A percentile compares a stretch with the other conserved stretches of the same genome.
Conservation (phyloP, 2,113 vertebrate species). For the Lasiurus cinereus region DNA sequence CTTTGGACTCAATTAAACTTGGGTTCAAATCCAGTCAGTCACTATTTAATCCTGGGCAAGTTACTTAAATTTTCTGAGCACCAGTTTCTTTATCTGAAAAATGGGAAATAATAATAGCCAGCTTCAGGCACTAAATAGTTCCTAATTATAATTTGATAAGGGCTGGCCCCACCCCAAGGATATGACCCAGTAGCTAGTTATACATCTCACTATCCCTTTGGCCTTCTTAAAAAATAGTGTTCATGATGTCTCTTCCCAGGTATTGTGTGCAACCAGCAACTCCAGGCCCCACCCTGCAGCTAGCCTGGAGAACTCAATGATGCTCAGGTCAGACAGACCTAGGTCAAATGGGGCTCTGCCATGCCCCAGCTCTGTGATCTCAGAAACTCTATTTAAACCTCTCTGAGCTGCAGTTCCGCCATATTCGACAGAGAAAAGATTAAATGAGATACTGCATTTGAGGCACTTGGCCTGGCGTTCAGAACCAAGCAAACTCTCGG, state of each 20-base stretch:
- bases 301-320: background rate
- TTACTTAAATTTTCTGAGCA: background rate
- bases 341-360: background rate
- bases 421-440: background rate
- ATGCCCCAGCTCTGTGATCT: background rate
- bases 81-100: conserved; percentile 50
- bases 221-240: background rate
- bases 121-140: background rate
- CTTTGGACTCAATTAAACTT: background rate
- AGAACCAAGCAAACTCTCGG: background rate
- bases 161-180: background rate
- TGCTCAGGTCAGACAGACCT: background rate
- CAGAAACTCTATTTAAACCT: background rate
- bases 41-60: background rate
- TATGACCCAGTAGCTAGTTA: background rate
- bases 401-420: background rate
- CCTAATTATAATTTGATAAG: background rate
- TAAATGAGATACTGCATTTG: background rate
- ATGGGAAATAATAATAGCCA: background rate
- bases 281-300: background rate
- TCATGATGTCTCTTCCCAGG: background rate
- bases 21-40: background rate
- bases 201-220: background rate
- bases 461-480: background rate
- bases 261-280: background rate